Evolutionary conservation across 35 echinoderm and acorn worm species (phyloP).

Genomic region (Lytechinus pictus): DNA sequence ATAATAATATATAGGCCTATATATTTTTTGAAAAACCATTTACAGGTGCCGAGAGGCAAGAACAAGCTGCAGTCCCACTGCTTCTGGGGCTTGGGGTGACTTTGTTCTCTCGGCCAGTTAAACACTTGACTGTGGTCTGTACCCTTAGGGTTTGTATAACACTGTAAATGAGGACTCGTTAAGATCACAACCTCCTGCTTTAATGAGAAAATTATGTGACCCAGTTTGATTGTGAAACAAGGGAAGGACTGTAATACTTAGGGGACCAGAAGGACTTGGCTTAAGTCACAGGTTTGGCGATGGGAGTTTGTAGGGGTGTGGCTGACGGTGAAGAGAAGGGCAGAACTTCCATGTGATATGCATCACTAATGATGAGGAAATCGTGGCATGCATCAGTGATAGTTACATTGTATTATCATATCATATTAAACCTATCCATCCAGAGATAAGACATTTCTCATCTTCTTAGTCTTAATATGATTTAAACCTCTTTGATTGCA

Average conservation of each 20-base stretch:
- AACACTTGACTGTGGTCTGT: neutral
- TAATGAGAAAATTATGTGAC: constrained; percentile 20
- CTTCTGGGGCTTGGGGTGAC: neutral
- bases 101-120: neutral
- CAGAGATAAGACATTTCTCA: neutral
- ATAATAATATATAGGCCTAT: too few relatives aligned
- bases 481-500: too few relatives aligned
- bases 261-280: neutral
- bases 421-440: neutral
- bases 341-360: too few relatives aligned
- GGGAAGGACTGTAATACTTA: neutral
- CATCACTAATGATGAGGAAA: too few relatives aligned
- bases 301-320: neutral
- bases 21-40: neutral
- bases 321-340: too few relatives aligned
- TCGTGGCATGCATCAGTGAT: too few relatives aligned
- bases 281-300: neutral
- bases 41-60: neutral
- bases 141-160: neutral
- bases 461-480: too few relatives aligned
- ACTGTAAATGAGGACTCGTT: constrained; percentile 2
- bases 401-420: too few relatives aligned
- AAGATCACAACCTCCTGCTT: neutral
- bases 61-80: neutral
- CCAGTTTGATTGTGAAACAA: neutral